phyloP scores from a whole-genome alignment of 2,888 invertebrate species.

The Heliconius cydno region DNA sequence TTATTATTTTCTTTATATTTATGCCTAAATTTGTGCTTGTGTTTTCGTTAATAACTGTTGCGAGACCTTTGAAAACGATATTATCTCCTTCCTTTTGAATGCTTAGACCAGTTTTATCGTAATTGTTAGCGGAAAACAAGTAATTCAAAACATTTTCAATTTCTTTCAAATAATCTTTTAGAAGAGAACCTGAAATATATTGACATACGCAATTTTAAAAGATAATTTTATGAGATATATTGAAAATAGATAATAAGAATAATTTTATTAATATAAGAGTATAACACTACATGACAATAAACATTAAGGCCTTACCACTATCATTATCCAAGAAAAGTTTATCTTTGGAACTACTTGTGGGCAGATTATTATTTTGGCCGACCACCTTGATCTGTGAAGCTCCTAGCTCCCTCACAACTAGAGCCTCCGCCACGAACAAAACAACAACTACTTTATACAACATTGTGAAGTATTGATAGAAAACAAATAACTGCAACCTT shows the following conservation, averaged over 20 bases:
- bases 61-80: slow-evolving; percentile 3
- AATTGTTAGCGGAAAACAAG: background rate
- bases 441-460: background rate
- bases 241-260: no score
- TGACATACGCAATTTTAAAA: background rate
- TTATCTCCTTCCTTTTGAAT: slow-evolving; percentile 1
- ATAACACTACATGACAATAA: background rate
- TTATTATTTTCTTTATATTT: background rate
- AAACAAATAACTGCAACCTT: background rate
- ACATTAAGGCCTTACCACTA: background rate
- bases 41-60: background rate
- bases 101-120: background rate
- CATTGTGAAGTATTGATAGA: slow-evolving; percentile 8
- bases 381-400: background rate
- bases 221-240: background rate
- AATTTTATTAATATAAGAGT: background rate
- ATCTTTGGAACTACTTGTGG: background rate
- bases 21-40: background rate
- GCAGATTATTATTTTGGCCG: background rate
- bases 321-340: background rate
- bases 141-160: background rate
- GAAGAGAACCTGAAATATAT: background rate
- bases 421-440: background rate
- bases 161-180: slow-evolving; percentile 2
- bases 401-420: background rate